Evolutionary conservation across 1,140 invertebrate genomes (phyloP).

Genomic region (Drosophila funebris): DNA sequence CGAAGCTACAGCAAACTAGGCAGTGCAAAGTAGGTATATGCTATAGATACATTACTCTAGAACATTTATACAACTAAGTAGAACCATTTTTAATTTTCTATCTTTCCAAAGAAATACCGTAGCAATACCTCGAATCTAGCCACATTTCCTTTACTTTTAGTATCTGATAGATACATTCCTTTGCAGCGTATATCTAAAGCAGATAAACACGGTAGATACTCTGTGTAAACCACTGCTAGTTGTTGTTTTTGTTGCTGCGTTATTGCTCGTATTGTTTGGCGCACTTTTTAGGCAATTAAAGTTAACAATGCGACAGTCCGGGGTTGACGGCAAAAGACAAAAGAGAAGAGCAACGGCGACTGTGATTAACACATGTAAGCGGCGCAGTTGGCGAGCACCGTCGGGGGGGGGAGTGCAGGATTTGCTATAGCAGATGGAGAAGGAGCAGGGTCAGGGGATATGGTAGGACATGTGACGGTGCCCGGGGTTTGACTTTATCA

Average conservation of each 20-base stretch:
- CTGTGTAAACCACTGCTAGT: neutral
- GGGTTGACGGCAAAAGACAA: conserved; percentile 21
- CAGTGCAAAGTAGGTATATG: too few species aligned
- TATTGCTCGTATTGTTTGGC: conserved; percentile 48
- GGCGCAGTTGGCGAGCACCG: conserved; percentile 67
- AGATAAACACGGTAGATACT: neutral
- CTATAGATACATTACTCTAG: too few species aligned
- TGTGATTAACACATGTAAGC: conserved; percentile 83
- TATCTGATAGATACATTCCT: neutral
- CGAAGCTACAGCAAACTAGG: too few species aligned
- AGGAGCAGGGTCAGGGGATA: conserved; percentile 29
- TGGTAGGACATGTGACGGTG: conserved; percentile 61
- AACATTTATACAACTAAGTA: too few species aligned
- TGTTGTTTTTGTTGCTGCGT: neutral
- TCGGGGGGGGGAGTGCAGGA: conserved; percentile 46
- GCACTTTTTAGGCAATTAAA: conserved; percentile 78
- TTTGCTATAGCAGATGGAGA: conserved; percentile 6
- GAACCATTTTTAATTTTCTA: too few species aligned
- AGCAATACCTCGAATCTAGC: too few species aligned
- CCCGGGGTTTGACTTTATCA: conserved; percentile 74
- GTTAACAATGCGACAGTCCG: conserved; percentile 61
- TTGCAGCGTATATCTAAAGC: neutral
- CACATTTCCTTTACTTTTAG: too few species aligned
- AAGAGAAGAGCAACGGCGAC: conserved; percentile 60
- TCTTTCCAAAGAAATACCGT: too few species aligned